phyloP scores from a whole-genome alignment of 2,888 invertebrate species.

The Caenorhabditis becei region DNA sequence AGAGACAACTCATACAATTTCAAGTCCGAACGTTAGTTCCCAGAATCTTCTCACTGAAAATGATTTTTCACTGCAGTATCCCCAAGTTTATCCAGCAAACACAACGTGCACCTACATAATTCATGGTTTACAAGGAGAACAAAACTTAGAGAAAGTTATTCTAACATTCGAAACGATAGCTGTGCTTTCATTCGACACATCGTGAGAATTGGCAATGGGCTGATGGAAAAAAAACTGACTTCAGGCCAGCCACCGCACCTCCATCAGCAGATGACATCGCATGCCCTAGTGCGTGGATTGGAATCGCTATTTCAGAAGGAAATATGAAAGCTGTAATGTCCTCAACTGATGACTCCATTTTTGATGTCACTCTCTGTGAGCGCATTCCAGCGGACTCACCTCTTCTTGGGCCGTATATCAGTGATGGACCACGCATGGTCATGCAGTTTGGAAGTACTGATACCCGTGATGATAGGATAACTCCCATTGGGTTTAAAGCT shows the following conservation, averaged over 20 bases:
- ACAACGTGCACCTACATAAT: slow-evolving; percentile 83
- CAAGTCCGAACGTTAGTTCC: slow-evolving; percentile 82
- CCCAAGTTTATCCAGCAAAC: slow-evolving; percentile 82
- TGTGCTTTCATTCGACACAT: slow-evolving; percentile 67
- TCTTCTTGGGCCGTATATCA: slow-evolving; percentile 74
- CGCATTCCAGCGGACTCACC: slow-evolving; percentile 62
- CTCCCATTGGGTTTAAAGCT: slow-evolving; percentile 82
- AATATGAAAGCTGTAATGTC: slow-evolving; percentile 75
- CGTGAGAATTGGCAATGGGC: too few relatives aligned
- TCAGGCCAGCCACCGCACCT: slow-evolving; percentile 45
- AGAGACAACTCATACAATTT: slow-evolving; percentile 83
- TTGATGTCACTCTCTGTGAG: slow-evolving; percentile 78
- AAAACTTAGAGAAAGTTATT: slow-evolving; percentile 79
- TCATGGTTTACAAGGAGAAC: slow-evolving; percentile 92
- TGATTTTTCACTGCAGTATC: slow-evolving; percentile 79
- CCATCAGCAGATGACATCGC: slow-evolving; percentile 66
- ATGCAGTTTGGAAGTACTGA: slow-evolving; percentile 82
- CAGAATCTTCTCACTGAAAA: neutral
- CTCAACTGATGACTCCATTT: slow-evolving; percentile 76
- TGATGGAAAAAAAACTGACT: too few relatives aligned
- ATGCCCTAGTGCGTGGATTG: slow-evolving; percentile 76
- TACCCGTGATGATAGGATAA: slow-evolving; percentile 63
- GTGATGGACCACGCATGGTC: slow-evolving; percentile 81
- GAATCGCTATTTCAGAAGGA: slow-evolving; percentile 70
- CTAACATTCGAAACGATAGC: slow-evolving; percentile 75